Base-by-base conservation (phyloP, 2,888 invertebrate genomes). In the Parnassius orleans region DNA sequence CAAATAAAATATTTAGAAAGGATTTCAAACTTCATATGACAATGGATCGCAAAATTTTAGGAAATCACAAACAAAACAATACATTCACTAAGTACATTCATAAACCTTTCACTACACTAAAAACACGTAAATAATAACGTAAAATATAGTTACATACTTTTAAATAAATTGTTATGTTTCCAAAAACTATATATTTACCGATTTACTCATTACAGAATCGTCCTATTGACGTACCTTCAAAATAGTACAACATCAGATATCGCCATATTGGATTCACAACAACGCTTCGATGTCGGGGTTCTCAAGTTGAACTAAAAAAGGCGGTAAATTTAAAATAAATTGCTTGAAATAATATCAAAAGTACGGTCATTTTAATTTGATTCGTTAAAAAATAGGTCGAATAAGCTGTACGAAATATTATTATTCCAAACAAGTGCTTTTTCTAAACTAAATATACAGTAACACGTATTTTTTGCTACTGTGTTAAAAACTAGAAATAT, bases 191-290 rank as follows among this genome's bases (percentile, higher is more conserved):
- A 83, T 86, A 88, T 85, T 89, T 87, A 86, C 87, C 84, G 83
- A 82, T 83, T 80, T 84, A 84, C 83, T 73, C 88, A 89, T 85
- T 80, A 84, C 81, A 88, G 82, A 88, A 87, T 90, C 90, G 90
- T 91, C 90, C 90, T 87, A 90, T 83, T 91, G 92, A 92, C 92
- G 90, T 92, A 90, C 92, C 91, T 90, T 91, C 90, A 91, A 87
- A 91, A 89, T 81, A 89, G 86, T 86, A 88, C 85, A 91, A 91
- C 91, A 92, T 92, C 89, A 90, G 89, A 86, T 89, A 88, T 87
- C 93, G 94, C 94, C 94, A 94, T 94, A 93, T 93, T 94, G 93
- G 92, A 94, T 93, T 92, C 93, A 93, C 93, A 93, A 94, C 94
- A 94, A 94, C 93, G 94, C 93, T 93, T 93, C 88, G 93, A 92